A percentile compares a stretch with the other conserved stretches of the same genome.
phyloP scores from a whole-genome alignment of 2,888 invertebrate species.

The Phanerotoma sp. region DNA sequence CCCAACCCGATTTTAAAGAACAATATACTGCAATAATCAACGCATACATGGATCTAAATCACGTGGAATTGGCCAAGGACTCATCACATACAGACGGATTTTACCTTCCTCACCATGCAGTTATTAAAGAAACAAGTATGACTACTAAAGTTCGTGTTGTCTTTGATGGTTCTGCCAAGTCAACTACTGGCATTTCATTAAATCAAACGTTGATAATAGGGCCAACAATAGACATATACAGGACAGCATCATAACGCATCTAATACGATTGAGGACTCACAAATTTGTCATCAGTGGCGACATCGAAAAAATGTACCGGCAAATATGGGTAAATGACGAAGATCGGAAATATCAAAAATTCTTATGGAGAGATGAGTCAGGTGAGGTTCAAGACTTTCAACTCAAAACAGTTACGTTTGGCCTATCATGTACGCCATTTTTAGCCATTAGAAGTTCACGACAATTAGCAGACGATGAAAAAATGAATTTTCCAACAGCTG shows the following conservation, averaged over 20 bases:
- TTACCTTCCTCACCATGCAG: slow-evolving; percentile 32
- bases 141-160: too few relatives aligned
- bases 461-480: slow-evolving; percentile 25
- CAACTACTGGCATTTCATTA: slow-evolving; percentile 24
- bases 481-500: slow-evolving; percentile 15
- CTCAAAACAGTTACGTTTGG: slow-evolving; percentile 29
- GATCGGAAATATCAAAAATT: slow-evolving; percentile 27
- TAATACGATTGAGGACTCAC: slow-evolving; percentile 24
- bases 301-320: slow-evolving; percentile 30
- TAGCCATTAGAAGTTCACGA: slow-evolving; percentile 23
- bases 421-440: slow-evolving; percentile 22
- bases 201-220: slow-evolving; percentile 33
- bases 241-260: slow-evolving; percentile 31
- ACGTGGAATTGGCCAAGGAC: slow-evolving; percentile 4
- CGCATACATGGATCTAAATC: slow-evolving; percentile 16
- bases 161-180: slow-evolving; percentile 34
- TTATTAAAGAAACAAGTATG: slow-evolving; percentile 26
- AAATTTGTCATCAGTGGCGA: slow-evolving; percentile 19
- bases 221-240: slow-evolving; percentile 37
- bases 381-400: not conserved
- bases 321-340: slow-evolving; percentile 14
- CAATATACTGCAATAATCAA: slow-evolving; percentile 19
- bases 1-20: slow-evolving; percentile 7
- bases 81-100: slow-evolving; percentile 6
- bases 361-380: slow-evolving; percentile 7